Evolutionary conservation across 2,797 vertebrate genomes (phyloP).

Genomic region (Schizopygopsis malacanthus): DNA sequence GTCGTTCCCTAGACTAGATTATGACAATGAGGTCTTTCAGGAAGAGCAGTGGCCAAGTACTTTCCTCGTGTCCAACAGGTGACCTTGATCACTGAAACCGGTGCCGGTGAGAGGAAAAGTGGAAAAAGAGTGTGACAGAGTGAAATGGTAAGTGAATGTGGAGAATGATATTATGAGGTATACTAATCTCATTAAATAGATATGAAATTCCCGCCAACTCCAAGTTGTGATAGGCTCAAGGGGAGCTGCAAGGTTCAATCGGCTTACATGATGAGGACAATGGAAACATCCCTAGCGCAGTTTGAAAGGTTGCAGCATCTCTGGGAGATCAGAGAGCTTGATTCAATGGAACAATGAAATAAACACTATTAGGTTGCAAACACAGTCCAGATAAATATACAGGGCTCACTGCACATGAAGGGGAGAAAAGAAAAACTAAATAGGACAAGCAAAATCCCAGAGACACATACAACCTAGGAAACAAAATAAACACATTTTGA

Average conservation of each 20-base stretch:
- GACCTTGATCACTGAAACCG: constrained; percentile 28
- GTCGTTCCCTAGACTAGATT: not conserved
- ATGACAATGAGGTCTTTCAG: not conserved
- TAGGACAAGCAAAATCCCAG: constrained; percentile 38
- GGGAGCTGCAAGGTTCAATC: constrained; percentile 19
- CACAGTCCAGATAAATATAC: constrained; percentile 59
- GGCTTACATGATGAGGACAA: constrained; percentile 32
- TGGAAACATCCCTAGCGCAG: constrained; percentile 36
- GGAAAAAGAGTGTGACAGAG: not conserved
- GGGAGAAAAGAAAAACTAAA: constrained; percentile 43
- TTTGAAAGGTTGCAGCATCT: constrained; percentile 19
- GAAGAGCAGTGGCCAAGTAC: not conserved
- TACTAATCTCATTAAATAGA: not conserved
- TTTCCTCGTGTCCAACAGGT: not conserved
- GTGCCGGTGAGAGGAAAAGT: not conserved
- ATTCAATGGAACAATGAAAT: constrained; percentile 23
- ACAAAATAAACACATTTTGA: constrained; percentile 70
- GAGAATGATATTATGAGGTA: not conserved
- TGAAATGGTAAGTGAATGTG: not conserved
- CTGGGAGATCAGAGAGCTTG: constrained; percentile 7
- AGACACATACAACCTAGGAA: constrained; percentile 69
- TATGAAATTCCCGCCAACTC: constrained; percentile 1
- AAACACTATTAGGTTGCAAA: constrained; percentile 65
- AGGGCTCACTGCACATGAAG: constrained; percentile 59
- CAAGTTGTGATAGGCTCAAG: constrained; percentile 18